Conservation (phyloP, 2,113 vertebrate species). For the Lathamus discolor region DNA sequence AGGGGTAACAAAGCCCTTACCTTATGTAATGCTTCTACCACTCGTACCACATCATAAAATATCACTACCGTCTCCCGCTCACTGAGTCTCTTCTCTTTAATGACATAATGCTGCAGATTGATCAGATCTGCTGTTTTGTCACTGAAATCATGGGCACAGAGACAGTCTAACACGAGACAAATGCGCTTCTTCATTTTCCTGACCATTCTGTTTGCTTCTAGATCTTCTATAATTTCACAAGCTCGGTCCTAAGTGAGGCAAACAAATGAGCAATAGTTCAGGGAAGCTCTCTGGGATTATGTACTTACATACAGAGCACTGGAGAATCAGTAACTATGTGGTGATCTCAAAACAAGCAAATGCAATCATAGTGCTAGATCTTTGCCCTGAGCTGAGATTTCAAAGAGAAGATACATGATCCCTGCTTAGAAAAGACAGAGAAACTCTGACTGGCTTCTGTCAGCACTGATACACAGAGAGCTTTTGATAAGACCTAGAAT, state of each 20-base stretch:
- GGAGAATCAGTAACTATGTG: background rate
- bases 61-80: conserved; percentile 96
- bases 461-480: background rate
- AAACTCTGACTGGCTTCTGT: background rate
- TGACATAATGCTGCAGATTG: conserved; percentile 98
- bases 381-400: background rate
- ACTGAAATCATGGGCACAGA: conserved; percentile 96
- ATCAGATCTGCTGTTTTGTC: conserved; percentile 97
- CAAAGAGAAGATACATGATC: background rate
- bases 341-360: background rate
- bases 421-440: background rate
- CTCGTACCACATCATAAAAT: conserved; percentile 97
- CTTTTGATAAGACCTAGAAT: background rate
- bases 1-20: conserved; percentile 58
- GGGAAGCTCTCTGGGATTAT: background rate
- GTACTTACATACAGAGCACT: background rate
- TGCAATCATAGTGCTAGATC: background rate
- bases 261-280: background rate
- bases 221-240: conserved; percentile 90
- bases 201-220: conserved; percentile 86
- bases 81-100: conserved; percentile 95
- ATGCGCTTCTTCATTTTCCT: conserved; percentile 96
- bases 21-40: conserved; percentile 98
- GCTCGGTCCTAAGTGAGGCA: conserved; percentile 85
- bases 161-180: conserved; percentile 96